Percentiles rank a stretch among this genome's conserved stretches.
These are phyloP conservation scores for Rhorus exstirpatorius DNA, from an alignment of 2,888 invertebrate species.

Conservation along the genomic window DNA sequence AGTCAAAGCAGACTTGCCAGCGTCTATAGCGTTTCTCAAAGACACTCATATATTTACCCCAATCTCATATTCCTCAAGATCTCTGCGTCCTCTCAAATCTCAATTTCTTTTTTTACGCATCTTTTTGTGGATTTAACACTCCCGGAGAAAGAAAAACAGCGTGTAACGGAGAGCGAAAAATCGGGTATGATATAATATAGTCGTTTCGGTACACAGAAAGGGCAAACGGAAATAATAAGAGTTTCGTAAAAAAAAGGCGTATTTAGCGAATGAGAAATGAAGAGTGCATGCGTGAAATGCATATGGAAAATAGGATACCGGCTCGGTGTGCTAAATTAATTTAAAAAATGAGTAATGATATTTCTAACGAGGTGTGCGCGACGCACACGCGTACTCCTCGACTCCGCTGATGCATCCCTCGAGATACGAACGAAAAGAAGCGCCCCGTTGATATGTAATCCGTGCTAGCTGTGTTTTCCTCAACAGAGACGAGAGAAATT, in stretches of 20 bases:
- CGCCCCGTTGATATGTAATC: conserved; percentile 32
- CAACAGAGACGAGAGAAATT: neutral
- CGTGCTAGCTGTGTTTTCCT: neutral
- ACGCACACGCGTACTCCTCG: neutral
- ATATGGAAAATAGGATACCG: neutral
- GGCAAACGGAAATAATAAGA: conserved; percentile 12
- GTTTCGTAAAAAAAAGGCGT: neutral
- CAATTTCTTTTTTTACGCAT: no score
- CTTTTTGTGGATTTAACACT: neutral
- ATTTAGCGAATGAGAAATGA: neutral
- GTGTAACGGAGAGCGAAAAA: neutral
- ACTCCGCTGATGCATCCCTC: conserved; percentile 5
- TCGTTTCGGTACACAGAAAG: neutral
- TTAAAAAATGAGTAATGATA: conserved; percentile 59
- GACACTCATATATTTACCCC: neutral
- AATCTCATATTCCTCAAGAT: neutral
- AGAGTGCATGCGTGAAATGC: conserved; percentile 3
- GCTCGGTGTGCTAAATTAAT: conserved; percentile 53
- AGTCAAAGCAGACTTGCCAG: conserved; percentile 40
- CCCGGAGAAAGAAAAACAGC: neutral
- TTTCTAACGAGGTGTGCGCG: conserved; percentile 27
- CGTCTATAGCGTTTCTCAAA: neutral
- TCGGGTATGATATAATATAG: neutral
- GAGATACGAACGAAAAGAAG: conserved; percentile 9
- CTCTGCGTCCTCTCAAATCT: no score